Evolutionary conservation across 2,888 invertebrate genomes (phyloP).

Genomic region (Andrena minutula): DNA sequence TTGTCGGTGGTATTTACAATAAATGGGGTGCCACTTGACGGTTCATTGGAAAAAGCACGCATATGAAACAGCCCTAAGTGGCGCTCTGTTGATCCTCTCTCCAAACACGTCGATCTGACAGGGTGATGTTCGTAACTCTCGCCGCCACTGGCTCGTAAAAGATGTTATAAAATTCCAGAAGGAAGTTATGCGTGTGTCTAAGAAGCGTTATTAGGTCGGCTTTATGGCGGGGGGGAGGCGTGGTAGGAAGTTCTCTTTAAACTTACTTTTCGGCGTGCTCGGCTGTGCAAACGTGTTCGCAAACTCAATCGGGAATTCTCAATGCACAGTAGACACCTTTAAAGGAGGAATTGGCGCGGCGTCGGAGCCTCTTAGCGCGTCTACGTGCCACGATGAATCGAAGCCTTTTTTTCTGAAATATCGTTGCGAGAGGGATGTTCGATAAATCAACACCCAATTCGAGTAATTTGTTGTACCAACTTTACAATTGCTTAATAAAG

Average conservation of each 20-base stretch:
- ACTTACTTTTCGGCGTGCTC: conserved; percentile 62
- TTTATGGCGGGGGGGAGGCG: conserved; percentile 48
- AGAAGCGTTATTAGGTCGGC: conserved; percentile 68
- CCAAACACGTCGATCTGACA: not conserved
- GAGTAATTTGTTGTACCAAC: not conserved
- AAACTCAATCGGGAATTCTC: conserved; percentile 68
- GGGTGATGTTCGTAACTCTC: conserved; percentile 13
- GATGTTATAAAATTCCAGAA: conserved; percentile 52
- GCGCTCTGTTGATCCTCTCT: conserved; percentile 4
- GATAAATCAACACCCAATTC: not conserved
- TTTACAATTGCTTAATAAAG: not conserved
- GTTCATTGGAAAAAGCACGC: not conserved
- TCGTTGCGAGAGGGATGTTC: conserved; percentile 1
- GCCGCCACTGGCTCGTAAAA: conserved; percentile 28
- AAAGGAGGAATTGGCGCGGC: conserved; percentile 52
- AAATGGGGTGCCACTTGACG: not conserved
- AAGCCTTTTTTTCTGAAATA: conserved; percentile 29
- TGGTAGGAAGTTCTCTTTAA: conserved; percentile 55
- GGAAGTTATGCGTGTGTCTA: conserved; percentile 62
- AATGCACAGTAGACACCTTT: conserved; percentile 60
- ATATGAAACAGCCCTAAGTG: conserved; percentile 9
- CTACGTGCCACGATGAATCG: conserved; percentile 45
- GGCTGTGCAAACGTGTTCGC: conserved; percentile 62
- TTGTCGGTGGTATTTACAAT: not conserved
- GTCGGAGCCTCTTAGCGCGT: conserved; percentile 40